Evolutionary conservation across 2,797 vertebrate genomes (phyloP).

Genomic region (Erithacus rubecula): DNA sequence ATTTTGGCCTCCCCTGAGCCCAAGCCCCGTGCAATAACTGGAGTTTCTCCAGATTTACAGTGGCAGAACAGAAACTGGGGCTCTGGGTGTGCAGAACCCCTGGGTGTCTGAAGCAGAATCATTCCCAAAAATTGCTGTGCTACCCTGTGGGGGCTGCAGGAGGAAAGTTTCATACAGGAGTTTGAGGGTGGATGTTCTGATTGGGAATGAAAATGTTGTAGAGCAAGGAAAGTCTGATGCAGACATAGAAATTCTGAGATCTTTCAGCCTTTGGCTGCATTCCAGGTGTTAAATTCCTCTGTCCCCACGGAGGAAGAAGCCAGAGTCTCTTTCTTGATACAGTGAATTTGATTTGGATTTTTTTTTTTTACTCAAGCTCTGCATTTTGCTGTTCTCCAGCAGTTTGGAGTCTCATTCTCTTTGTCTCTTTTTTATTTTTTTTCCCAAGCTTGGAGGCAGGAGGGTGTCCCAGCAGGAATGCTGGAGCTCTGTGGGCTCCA

Average conservation of each 20-base stretch:
- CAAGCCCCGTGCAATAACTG: background rate
- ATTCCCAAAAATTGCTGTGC: background rate
- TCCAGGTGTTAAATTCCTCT: background rate
- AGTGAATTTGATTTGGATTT: background rate
- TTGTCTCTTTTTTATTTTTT: background rate
- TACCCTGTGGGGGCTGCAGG: background rate
- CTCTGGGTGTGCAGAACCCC: background rate
- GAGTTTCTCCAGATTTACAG: conserved; percentile 39
- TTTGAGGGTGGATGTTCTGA: background rate
- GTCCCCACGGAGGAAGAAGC: background rate
- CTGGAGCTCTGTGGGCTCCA: background rate
- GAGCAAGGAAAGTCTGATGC: background rate
- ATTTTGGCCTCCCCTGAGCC: conserved; percentile 9
- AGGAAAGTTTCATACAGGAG: background rate
- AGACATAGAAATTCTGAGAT: background rate
- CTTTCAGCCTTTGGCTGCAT: background rate
- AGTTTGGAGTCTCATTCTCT: background rate
- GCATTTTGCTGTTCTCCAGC: background rate
- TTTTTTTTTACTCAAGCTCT: background rate
- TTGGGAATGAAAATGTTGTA: background rate
- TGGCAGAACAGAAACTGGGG: background rate
- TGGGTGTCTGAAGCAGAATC: background rate
- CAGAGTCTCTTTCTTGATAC: background rate
- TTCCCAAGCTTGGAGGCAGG: background rate
- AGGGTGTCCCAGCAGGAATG: background rate